These are phyloP conservation scores for Misgurnus mizolepis DNA, from an alignment of 2,113 vertebrate species.

Conservation along the genomic window DNA sequence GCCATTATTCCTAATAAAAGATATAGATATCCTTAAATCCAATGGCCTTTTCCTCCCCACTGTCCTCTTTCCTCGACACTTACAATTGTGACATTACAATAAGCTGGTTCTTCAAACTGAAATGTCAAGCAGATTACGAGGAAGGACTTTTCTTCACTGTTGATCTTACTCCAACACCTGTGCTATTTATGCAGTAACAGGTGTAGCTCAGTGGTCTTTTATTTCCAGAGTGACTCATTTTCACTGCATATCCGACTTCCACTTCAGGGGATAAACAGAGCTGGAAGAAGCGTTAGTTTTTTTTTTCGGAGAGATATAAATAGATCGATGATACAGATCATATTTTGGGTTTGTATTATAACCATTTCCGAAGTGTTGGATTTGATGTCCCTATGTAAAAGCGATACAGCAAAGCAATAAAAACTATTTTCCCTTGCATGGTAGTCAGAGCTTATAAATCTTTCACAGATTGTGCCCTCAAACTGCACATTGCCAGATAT, in stretches of 20 bases:
- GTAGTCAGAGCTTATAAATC: too few relatives aligned
- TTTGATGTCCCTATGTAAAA: too few relatives aligned
- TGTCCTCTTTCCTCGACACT: constrained; percentile 12
- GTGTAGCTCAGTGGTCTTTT: constrained; percentile 3
- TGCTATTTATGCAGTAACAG: neutral
- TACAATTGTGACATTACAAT: constrained; percentile 29
- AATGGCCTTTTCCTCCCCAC: constrained; percentile 20
- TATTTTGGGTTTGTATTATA: too few relatives aligned
- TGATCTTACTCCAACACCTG: constrained; percentile 14
- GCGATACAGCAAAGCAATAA: too few relatives aligned
- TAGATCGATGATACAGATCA: too few relatives aligned
- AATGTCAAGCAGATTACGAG: constrained; percentile 55
- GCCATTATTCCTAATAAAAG: constrained; percentile 1
- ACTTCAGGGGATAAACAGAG: constrained; percentile 27
- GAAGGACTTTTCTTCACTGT: constrained; percentile 37
- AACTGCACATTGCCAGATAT: too few relatives aligned
- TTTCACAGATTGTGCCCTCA: too few relatives aligned
- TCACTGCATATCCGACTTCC: constrained; percentile 9
- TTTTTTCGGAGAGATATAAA: too few relatives aligned
- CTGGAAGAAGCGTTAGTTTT: neutral
- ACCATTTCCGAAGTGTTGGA: too few relatives aligned
- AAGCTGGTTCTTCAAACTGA: constrained; percentile 25
- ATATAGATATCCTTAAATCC: neutral
- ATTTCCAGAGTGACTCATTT: constrained; percentile 19
- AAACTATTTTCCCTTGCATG: too few relatives aligned